Evolutionary conservation across 92 coral and sea anemone genomes (phyloP), one percentile per base, ranked within the genome.

Genomic region (Virgularia gustaviana): DNA sequence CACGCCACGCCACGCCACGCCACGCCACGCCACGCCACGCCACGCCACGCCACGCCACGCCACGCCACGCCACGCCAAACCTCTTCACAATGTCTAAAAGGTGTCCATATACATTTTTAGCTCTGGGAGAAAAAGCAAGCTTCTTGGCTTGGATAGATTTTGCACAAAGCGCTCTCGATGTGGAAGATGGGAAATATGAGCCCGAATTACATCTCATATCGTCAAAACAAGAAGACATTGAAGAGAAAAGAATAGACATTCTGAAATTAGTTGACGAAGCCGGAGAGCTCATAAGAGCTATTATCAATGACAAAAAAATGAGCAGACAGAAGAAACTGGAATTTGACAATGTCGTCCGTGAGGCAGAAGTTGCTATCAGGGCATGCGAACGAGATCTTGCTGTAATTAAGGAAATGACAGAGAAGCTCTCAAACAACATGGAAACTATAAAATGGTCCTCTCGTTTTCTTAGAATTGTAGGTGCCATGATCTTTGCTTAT

Each of bases 271-370:
- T 64, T 6, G 25, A 37, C 9, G 15, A 64, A 36, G 71, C 71
- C 4, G 22, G 71, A 9, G 24, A 64, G 3, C 20, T 64, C 54
- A 23, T 64, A 19, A 2, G 27, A 15, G 28, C 22, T 35, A 64
- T 64, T 16, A 38, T 44, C 71, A 38, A 19, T 3, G 71, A 64
- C 20, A 30, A 22, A 0, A 35, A 38, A 30, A 20, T 64, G 33
- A 64, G 42, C 37, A 32, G 0, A 15, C 10, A 44, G 15, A 38
- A 38, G 42, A 54, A 31, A 1, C 2, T 1, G 19, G 33, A 49
- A 43, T 67, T 67, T 49, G 74, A 67, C 44, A 67, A 67, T 43
- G 29, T 67, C 19, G 74, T 67, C 10, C 45, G 74, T 30, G 39
- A 67, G 33, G 74, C 59, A 5, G 32, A 41, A 2, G 74, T 22